Conservation (phyloP, 2,797 vertebrate species). For the Kryptolebias ocellatus region DNA sequence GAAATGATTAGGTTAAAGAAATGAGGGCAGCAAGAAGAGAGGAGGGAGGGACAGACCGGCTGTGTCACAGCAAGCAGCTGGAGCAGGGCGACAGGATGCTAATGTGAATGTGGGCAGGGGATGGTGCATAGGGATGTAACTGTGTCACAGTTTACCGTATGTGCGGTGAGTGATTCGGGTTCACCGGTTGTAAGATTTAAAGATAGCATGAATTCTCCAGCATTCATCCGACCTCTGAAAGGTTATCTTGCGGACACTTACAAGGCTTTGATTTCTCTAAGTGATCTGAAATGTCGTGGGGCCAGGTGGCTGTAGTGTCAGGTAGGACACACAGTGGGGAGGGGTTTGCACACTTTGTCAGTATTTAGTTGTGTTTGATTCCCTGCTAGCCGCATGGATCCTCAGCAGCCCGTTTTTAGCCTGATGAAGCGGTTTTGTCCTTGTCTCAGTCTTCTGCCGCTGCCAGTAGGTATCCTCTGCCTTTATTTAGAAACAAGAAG, state of each 20-base stretch:
- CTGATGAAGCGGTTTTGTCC: slow-evolving; percentile 91
- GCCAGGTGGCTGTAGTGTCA: slow-evolving; percentile 19
- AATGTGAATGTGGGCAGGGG: slow-evolving; percentile 35
- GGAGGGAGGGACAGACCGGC: slow-evolving; percentile 30
- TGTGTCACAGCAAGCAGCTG: slow-evolving; percentile 48
- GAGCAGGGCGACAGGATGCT: slow-evolving; percentile 41
- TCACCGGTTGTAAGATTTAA: slow-evolving; percentile 13
- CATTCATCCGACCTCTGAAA: slow-evolving; percentile 52
- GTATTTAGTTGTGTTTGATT: slow-evolving; percentile 35
- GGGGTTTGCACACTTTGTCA: slow-evolving; percentile 17
- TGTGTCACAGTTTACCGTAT: slow-evolving; percentile 18
- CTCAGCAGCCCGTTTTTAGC: slow-evolving; percentile 75
- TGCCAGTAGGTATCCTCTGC: slow-evolving; percentile 81
- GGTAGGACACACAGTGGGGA: slow-evolving; percentile 9
- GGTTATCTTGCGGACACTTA: slow-evolving; percentile 29
- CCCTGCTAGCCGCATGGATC: slow-evolving; percentile 74
- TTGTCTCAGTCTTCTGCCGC: slow-evolving; percentile 84
- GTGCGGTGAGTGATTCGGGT: neutral
- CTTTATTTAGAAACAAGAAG: neutral
- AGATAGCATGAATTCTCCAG: slow-evolving; percentile 17
- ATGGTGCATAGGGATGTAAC: slow-evolving; percentile 14
- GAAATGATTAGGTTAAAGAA: slow-evolving; percentile 60
- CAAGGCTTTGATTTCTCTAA: slow-evolving; percentile 4
- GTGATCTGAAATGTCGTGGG: slow-evolving; percentile 29
- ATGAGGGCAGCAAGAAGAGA: slow-evolving; percentile 56